Conservation (phyloP, 2,888 invertebrate genomes). For the Prosapia bicincta region DNA sequence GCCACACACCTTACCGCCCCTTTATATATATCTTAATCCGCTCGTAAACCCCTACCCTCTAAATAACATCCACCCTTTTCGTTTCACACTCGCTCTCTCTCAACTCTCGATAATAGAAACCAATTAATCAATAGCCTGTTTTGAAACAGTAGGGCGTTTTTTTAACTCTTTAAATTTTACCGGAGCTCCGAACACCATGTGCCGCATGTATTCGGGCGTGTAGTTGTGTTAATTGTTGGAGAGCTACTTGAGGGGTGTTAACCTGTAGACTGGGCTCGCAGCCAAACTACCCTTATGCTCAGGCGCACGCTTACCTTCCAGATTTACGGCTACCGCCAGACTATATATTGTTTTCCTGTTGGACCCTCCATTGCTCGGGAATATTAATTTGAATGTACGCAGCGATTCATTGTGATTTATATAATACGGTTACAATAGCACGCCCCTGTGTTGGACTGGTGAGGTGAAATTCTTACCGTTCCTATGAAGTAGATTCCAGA, state of each 20-base stretch:
- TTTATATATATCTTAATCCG: no score
- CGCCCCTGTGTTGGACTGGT: no score
- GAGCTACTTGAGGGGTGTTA: neutral
- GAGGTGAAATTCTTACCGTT: no score
- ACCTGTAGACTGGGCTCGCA: neutral
- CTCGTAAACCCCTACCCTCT: no score
- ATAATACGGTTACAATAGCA: no score
- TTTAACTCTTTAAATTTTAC: neutral
- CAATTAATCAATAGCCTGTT: neutral
- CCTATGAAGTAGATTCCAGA: no score
- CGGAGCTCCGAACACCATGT: neutral
- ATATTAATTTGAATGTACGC: no score
- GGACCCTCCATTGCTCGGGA: neutral
- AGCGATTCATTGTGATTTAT: no score
- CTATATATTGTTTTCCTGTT: neutral
- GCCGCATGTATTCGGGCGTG: neutral
- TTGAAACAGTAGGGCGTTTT: neutral
- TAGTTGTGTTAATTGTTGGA: neutral
- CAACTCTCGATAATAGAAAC: neutral
- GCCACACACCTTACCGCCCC: no score
- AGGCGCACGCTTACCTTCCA: neutral
- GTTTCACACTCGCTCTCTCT: neutral
- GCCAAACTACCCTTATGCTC: neutral
- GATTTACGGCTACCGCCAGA: neutral
- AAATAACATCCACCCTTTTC: neutral